Evolutionary conservation across 2,797 vertebrate genomes (phyloP).

Genomic region (Miichthys miiuy): DNA sequence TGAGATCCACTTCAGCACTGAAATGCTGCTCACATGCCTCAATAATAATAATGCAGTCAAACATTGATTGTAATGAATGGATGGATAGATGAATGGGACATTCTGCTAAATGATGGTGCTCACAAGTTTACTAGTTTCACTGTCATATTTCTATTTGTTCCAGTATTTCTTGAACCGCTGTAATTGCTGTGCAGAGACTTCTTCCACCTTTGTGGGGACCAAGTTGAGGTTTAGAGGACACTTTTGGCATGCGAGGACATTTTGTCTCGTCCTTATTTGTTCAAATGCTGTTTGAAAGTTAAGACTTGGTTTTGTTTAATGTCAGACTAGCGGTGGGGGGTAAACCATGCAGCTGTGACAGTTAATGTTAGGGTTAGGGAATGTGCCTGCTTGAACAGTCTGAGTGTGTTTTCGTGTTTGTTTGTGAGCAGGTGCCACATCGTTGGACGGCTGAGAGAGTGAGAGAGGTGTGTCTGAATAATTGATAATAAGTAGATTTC

Average conservation of each 20-base stretch:
- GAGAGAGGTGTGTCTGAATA: slow-evolving; percentile 75
- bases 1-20: background rate
- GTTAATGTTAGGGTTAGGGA: background rate
- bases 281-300: background rate
- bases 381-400: background rate
- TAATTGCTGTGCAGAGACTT: background rate
- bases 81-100: background rate
- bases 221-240: background rate
- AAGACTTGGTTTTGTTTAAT: background rate
- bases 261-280: background rate
- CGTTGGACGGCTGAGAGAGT: slow-evolving; percentile 28
- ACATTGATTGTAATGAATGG: background rate
- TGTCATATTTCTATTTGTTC: too few species aligned
- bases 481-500: slow-evolving; percentile 89
- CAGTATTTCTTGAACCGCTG: background rate
- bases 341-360: background rate
- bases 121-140: too few species aligned
- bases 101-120: background rate
- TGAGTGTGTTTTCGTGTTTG: slow-evolving; percentile 40
- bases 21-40: background rate
- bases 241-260: background rate
- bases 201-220: background rate
- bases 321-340: background rate
- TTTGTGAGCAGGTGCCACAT: slow-evolving; percentile 46
- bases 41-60: background rate